phyloP scores from a whole-genome alignment of 1,140 invertebrate species.

The Hestina assimilis region DNA sequence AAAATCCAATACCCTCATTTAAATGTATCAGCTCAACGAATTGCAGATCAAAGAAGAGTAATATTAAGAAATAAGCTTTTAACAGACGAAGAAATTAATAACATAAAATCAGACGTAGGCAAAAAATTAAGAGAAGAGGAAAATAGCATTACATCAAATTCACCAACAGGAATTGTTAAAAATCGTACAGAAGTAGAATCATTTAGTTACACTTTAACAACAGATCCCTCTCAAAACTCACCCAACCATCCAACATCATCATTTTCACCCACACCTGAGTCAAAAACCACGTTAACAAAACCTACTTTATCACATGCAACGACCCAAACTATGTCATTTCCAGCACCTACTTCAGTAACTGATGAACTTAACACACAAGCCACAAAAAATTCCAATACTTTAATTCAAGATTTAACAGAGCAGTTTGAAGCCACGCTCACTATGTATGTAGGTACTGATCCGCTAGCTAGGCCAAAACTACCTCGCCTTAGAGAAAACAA shows the following conservation, averaged over 20 bases:
- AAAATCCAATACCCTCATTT: slow-evolving; percentile 6
- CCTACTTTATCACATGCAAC: too few relatives aligned
- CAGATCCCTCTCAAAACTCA: too few relatives aligned
- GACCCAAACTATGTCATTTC: too few relatives aligned
- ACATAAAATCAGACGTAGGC: slow-evolving; percentile 20
- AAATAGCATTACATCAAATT: too few relatives aligned
- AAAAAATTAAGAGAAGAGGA: not conserved
- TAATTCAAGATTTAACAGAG: too few relatives aligned
- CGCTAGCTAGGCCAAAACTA: not conserved
- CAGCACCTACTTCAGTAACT: too few relatives aligned
- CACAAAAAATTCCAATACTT: too few relatives aligned
- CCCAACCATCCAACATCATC: too few relatives aligned
- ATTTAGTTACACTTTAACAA: too few relatives aligned
- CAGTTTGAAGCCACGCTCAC: not conserved
- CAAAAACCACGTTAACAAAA: too few relatives aligned
- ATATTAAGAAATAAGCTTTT: slow-evolving; percentile 24
- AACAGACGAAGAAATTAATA: slow-evolving; percentile 1
- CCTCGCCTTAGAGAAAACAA: not conserved
- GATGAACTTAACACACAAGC: too few relatives aligned
- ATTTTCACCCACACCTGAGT: too few relatives aligned
- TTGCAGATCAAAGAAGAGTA: slow-evolving; percentile 26
- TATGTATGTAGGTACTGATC: not conserved
- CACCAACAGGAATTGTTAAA: not conserved
- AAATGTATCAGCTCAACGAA: slow-evolving; percentile 10
- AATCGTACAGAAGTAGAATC: not conserved